These are phyloP conservation scores for Nemotelus pantherinus DNA, from an alignment of 2,888 invertebrate genomes.

Conservation along the genomic window DNA sequence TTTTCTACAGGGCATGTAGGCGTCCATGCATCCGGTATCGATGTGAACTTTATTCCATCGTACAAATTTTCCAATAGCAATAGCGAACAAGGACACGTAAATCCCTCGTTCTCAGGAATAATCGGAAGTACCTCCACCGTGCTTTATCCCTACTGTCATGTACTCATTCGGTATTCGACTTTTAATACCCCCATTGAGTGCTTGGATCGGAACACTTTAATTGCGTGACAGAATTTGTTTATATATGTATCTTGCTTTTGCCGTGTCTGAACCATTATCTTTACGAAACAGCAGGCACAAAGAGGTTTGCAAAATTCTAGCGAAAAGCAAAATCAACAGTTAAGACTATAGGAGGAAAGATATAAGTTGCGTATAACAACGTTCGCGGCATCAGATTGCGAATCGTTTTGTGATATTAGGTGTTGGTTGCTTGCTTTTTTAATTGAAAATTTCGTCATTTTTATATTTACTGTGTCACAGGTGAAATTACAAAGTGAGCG, in stretches of 20 bases:
- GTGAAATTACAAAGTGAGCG: too few relatives aligned
- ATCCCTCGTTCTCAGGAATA: slow-evolving; percentile 7
- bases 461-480: slow-evolving; percentile 7
- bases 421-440: slow-evolving; percentile 45
- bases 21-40: background rate
- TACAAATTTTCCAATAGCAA: background rate
- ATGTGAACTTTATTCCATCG: background rate
- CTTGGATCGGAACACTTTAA: slow-evolving; percentile 45
- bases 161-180: background rate
- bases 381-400: background rate
- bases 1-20: slow-evolving; percentile 16
- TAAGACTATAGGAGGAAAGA: too few relatives aligned
- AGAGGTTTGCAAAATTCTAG: background rate
- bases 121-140: background rate
- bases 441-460: slow-evolving; percentile 47
- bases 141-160: slow-evolving; percentile 25
- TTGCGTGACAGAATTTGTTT: slow-evolving; percentile 50
- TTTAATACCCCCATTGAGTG: slow-evolving; percentile 27
- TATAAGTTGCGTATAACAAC: background rate
- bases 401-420: slow-evolving; percentile 27
- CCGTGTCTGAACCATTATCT: too few relatives aligned
- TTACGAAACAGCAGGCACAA: background rate
- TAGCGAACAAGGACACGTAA: slow-evolving; percentile 18
- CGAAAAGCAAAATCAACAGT: background rate
- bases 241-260: background rate